These are phyloP conservation scores for Dromius quadrimaculatus DNA, from an alignment of 2,888 invertebrate genomes.

Conservation along the genomic window DNA sequence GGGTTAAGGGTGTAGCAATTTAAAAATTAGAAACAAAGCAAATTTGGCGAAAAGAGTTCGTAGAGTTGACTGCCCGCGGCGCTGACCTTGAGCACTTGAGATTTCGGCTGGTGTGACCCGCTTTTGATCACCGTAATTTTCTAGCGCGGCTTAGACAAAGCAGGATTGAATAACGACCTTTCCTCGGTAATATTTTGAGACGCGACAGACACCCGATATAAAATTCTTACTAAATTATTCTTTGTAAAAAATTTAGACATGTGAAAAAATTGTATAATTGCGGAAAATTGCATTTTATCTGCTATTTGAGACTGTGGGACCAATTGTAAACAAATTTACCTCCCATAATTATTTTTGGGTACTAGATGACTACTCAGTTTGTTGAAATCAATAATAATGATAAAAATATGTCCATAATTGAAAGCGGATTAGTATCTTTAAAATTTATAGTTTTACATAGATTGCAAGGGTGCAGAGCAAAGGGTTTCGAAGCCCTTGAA, in stretches of 20 bases:
- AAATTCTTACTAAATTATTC: slow-evolving; percentile 10
- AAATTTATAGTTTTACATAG: too few relatives aligned
- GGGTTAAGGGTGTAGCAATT: background rate
- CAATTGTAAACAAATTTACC: slow-evolving; percentile 10
- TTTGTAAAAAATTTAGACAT: slow-evolving; percentile 5
- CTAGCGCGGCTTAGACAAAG: slow-evolving; percentile 44
- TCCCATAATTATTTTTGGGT: slow-evolving; percentile 15
- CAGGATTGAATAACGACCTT: slow-evolving; percentile 37
- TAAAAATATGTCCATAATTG: too few relatives aligned
- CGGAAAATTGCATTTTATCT: slow-evolving; percentile 19
- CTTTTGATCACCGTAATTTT: slow-evolving; percentile 45
- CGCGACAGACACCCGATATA: slow-evolving; percentile 29
- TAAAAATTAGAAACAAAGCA: slow-evolving; percentile 12
- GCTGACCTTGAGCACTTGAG: slow-evolving; percentile 15
- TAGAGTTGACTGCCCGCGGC: background rate
- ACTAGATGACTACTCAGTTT: too few relatives aligned
- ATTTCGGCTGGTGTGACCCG: slow-evolving; percentile 41
- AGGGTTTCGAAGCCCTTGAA: slow-evolving; percentile 19
- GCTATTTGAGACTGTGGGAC: background rate
- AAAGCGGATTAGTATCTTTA: too few relatives aligned
- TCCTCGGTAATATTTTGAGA: background rate
- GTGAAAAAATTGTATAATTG: background rate
- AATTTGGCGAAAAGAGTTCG: slow-evolving; percentile 5
- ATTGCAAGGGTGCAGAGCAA: background rate
- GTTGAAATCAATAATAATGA: too few relatives aligned